These are phyloP conservation scores for Hoplodrina blanda DNA, from an alignment of 2,888 invertebrate genomes.

Conservation along the genomic window DNA sequence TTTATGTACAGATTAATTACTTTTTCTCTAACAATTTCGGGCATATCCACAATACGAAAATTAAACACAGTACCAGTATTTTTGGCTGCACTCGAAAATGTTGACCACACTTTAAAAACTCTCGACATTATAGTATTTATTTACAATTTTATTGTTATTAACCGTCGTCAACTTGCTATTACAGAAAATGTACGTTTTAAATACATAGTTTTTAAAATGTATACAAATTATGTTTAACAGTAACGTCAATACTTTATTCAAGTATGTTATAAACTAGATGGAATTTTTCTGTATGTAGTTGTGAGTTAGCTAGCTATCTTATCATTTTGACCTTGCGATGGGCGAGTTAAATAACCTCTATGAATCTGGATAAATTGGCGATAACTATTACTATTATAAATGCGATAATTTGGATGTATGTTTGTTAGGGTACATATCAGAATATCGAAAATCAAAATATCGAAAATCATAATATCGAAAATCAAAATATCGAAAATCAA, in stretches of 20 bases:
- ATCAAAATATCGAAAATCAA: no score
- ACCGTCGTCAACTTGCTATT: no score
- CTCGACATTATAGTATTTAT: not conserved
- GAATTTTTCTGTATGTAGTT: not conserved
- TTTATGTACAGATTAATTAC: conserved; percentile 8
- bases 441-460: no score
- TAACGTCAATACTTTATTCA: not conserved
- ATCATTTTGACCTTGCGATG: not conserved
- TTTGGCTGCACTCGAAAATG: conserved; percentile 1
- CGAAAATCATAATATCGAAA: no score
- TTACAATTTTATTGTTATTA: no score
- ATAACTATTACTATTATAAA: no score
- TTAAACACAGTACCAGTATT: conserved; percentile 2
- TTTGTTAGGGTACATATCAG: no score
- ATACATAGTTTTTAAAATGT: no score
- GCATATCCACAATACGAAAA: conserved; percentile 23
- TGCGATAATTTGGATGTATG: no score
- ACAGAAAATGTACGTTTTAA: no score
- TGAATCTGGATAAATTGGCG: not conserved
- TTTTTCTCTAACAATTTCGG: not conserved
- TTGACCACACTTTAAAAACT: conserved; percentile 20
- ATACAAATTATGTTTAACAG: not conserved
- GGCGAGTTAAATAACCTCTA: not conserved
- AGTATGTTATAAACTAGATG: not conserved
- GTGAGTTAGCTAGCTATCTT: not conserved